Conservation (phyloP, 2,797 vertebrate genomes). For the Poecile montanus region DNA sequence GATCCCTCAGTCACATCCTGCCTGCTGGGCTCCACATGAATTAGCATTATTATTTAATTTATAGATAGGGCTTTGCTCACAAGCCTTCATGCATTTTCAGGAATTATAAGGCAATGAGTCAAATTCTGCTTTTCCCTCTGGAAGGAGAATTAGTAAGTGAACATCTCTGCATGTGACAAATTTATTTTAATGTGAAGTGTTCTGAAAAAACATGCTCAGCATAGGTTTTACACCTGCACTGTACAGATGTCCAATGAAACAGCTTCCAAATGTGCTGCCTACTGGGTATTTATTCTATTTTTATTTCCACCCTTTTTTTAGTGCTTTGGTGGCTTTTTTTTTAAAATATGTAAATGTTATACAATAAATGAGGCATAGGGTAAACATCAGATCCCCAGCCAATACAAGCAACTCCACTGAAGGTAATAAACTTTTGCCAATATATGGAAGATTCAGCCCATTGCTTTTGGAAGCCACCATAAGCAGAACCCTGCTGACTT, state of each 20-base stretch:
- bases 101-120: not conserved
- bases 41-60: slow-evolving; percentile 10
- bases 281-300: not conserved
- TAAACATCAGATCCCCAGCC: not conserved
- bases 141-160: not conserved
- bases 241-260: not conserved
- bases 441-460: slow-evolving; percentile 11
- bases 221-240: not conserved
- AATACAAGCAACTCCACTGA: not conserved
- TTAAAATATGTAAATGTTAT: not conserved
- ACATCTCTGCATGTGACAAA: not conserved
- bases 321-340: not conserved
- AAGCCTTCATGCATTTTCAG: not conserved
- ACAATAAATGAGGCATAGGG: not conserved
- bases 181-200: not conserved
- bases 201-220: not conserved
- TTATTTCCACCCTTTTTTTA: rapidly evolving
- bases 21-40: not conserved
- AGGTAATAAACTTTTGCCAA: slow-evolving; percentile 9
- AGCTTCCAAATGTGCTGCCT: not conserved
- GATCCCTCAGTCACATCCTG: not conserved
- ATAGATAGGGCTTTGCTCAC: not conserved
- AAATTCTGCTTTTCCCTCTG: not conserved
- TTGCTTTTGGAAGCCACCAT: slow-evolving; percentile 10
- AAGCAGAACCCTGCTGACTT: slow-evolving; percentile 12